phyloP scores from a whole-genome alignment of 2,888 invertebrate genomes.

The Elgonia sp. region DNA sequence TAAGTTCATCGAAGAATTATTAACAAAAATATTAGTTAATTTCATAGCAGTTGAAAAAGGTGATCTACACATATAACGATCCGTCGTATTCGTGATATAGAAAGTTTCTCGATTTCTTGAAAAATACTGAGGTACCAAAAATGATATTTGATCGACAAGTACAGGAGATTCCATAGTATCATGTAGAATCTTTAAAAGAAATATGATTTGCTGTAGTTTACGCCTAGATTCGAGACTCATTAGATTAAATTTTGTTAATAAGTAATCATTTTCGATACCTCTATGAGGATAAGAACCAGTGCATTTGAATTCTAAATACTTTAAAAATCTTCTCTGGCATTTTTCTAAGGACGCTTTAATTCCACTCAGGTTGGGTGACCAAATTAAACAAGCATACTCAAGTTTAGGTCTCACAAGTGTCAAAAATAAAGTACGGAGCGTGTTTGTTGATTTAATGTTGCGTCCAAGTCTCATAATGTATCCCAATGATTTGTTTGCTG shows the following conservation, averaged over 20 bases:
- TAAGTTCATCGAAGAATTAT: no score
- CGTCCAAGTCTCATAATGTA: neutral
- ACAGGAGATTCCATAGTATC: neutral
- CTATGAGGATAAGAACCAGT: neutral
- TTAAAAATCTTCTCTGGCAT: neutral
- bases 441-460: neutral
- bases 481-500: neutral
- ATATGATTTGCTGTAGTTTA: neutral
- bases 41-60: no score
- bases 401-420: neutral
- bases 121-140: neutral
- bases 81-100: no score
- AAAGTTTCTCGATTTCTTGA: neutral
- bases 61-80: no score
- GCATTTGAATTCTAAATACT: neutral
- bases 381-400: neutral
- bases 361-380: neutral
- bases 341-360: neutral
- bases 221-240: constrained; percentile 36
- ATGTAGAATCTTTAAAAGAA: neutral
- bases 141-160: neutral
- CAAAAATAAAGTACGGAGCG: neutral
- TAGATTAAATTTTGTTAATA: neutral
- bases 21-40: no score
- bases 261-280: neutral